Conservation (phyloP, 2,113 vertebrate species). For the Chionis minor region DNA sequence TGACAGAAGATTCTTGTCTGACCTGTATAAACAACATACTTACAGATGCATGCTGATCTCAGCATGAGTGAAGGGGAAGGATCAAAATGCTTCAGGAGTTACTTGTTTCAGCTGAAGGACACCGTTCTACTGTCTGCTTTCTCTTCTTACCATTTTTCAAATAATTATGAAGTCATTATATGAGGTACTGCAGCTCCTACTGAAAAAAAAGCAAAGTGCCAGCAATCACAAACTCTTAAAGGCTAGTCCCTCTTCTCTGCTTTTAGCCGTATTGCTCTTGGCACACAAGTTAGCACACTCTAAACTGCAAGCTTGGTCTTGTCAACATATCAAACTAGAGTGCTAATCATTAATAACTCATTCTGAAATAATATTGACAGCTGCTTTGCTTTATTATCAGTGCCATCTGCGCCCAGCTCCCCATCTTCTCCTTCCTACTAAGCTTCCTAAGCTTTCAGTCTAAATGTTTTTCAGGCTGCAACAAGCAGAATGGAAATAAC, state of each 20-base stretch:
- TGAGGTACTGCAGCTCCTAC: not conserved
- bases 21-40: not conserved
- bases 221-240: not conserved
- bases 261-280: conserved; percentile 13
- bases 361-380: conserved; percentile 50
- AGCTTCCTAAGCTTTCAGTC: not conserved
- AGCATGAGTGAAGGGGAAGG: not conserved
- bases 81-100: not conserved
- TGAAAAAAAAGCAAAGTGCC: not conserved
- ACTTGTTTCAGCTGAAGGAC: not conserved
- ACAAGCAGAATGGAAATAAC: conserved; percentile 33
- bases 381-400: conserved; percentile 24
- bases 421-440: not conserved
- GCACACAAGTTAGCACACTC: not conserved
- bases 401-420: conserved; percentile 19
- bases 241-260: not conserved
- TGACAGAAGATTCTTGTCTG: not conserved
- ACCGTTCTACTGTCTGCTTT: not conserved
- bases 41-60: not conserved
- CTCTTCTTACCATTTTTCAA: not conserved
- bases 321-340: conserved; percentile 25
- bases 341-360: conserved; percentile 47
- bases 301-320: conserved; percentile 38
- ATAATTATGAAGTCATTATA: not conserved
- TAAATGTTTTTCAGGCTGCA: not conserved